These are phyloP conservation scores for Julus scanicus DNA, from an alignment of 2,888 invertebrate species.

Conservation along the genomic window DNA sequence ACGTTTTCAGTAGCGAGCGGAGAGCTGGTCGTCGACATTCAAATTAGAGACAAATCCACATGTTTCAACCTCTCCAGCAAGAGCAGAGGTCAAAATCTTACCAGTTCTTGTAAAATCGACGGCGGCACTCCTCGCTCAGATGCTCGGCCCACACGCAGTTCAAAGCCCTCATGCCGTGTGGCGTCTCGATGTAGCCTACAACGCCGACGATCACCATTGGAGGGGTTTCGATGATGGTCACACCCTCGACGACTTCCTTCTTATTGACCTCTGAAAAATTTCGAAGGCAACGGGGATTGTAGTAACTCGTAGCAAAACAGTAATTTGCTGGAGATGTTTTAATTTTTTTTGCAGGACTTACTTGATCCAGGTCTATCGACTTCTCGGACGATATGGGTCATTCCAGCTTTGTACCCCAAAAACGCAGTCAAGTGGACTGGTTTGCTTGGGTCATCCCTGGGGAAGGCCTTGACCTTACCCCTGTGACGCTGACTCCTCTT, in stretches of 20 bases:
- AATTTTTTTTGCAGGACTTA: slow-evolving; percentile 71
- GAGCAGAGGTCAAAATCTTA: slow-evolving; percentile 67
- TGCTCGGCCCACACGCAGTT: slow-evolving; percentile 99
- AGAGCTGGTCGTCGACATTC: slow-evolving; percentile 9
- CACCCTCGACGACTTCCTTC: slow-evolving; percentile 99
- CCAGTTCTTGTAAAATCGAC: slow-evolving; percentile 99
- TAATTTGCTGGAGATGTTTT: neutral
- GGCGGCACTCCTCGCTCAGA: slow-evolving; percentile 96
- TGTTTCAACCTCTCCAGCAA: neutral
- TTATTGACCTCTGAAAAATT: slow-evolving; percentile 90
- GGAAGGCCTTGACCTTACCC: slow-evolving; percentile 99
- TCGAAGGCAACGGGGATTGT: neutral
- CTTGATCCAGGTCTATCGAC: slow-evolving; percentile 98
- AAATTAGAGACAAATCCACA: neutral
- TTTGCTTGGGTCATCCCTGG: slow-evolving; percentile 95
- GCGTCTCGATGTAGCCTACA: slow-evolving; percentile 99
- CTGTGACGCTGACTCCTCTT: slow-evolving; percentile 96
- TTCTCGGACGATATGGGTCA: slow-evolving; percentile 99
- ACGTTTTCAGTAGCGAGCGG: slow-evolving; percentile 44
- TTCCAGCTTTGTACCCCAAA: slow-evolving; percentile 98
- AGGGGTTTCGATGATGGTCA: slow-evolving; percentile 97
- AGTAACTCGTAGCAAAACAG: neutral
- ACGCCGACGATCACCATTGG: slow-evolving; percentile 98
- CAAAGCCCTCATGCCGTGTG: slow-evolving; percentile 92
- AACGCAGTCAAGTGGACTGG: slow-evolving; percentile 98